Percentiles rank a stretch among this genome's conserved stretches.
Evolutionary conservation across 2,888 invertebrate genomes (phyloP).

Genomic region (Thymelicus sylvestris): DNA sequence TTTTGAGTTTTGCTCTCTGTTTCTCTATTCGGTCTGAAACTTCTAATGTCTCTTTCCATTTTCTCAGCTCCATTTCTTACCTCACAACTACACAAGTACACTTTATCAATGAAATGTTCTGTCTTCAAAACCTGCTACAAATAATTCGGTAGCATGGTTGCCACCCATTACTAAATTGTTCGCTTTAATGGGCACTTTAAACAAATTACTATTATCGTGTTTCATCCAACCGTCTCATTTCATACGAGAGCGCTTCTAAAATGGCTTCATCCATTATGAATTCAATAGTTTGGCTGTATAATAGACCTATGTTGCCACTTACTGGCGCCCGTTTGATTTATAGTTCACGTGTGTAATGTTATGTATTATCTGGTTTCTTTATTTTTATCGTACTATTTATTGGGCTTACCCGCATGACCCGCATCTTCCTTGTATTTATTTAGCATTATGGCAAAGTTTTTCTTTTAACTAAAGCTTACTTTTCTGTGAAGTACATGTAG

Average conservation of each 20-base stretch:
- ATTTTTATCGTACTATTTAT: constrained; percentile 15
- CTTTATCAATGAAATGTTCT: neutral
- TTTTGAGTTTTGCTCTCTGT: too few species aligned
- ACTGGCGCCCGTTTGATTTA: constrained; percentile 33
- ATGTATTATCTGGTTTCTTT: constrained; percentile 20
- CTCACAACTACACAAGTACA: too few species aligned
- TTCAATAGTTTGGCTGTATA: constrained; percentile 29
- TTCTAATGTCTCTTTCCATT: neutral
- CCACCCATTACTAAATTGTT: constrained; percentile 10
- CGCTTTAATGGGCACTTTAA: constrained; percentile 31
- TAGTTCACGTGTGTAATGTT: constrained; percentile 20
- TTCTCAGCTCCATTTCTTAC: neutral
- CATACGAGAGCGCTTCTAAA: constrained; percentile 33
- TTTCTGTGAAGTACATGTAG: neutral
- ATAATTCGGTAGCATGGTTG: constrained; percentile 9
- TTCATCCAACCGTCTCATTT: constrained; percentile 29
- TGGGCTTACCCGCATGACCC: constrained; percentile 12
- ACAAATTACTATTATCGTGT: constrained; percentile 32
- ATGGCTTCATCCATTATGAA: constrained; percentile 29
- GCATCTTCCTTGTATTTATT: constrained; percentile 19
- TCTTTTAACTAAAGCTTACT: neutral
- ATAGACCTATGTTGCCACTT: constrained; percentile 31
- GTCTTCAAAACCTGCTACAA: neutral
- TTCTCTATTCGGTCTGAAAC: too few species aligned
- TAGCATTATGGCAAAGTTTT: constrained; percentile 4